These are phyloP conservation scores for Todiramphus saurophagus DNA, from an alignment of 2,113 vertebrate species.

Conservation along the genomic window DNA sequence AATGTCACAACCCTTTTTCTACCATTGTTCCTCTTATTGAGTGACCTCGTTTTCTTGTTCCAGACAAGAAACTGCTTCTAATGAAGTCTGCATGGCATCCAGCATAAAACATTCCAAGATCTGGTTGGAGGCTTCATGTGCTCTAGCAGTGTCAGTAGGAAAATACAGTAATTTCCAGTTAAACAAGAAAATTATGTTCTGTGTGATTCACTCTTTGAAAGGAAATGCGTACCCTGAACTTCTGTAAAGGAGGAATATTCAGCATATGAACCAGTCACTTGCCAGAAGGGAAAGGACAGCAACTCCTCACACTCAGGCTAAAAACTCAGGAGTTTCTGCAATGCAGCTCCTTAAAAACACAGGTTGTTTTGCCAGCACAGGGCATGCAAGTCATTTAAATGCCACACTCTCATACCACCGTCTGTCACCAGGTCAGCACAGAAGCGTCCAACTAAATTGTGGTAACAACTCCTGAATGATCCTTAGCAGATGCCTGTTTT, in stretches of 20 bases:
- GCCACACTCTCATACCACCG: not conserved
- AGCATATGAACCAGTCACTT: not conserved
- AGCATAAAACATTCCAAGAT: not conserved
- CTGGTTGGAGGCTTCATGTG: not conserved
- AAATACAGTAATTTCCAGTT: not conserved
- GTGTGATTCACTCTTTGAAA: not conserved
- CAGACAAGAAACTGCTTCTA: not conserved
- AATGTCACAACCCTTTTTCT: not conserved
- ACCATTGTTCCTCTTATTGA: not conserved
- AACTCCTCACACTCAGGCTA: not conserved
- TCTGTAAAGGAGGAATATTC: not conserved
- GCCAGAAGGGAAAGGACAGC: not conserved
- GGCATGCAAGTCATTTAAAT: not conserved
- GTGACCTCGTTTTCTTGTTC: not conserved
- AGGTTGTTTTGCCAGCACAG: not conserved
- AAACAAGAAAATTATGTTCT: not conserved
- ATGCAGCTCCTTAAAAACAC: not conserved
- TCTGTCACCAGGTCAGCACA: not conserved
- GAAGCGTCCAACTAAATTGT: not conserved
- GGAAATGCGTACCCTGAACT: not conserved
- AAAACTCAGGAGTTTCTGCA: not conserved
- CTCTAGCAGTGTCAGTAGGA: not conserved
- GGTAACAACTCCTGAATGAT: not conserved
- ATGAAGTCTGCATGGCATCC: not conserved
- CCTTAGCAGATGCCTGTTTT: not conserved